phyloP scores from a whole-genome alignment of 1,140 invertebrate genomes.

The Drosophila punjabiensis region DNA sequence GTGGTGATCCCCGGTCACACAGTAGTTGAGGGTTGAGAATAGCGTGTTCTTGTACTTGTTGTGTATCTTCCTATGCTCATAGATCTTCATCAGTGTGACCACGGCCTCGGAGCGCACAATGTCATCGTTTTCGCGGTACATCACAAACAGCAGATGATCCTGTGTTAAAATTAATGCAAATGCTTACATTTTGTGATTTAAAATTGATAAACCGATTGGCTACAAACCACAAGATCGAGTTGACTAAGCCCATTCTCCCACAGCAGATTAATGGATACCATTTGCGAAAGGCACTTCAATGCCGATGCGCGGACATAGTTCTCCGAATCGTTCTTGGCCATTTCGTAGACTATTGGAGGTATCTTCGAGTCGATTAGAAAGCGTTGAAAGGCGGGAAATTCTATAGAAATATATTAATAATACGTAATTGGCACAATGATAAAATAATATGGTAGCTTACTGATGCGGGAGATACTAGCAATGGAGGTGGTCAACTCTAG shows the following conservation, averaged over 20 bases:
- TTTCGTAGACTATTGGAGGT: conserved; percentile 88
- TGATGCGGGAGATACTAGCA: conserved; percentile 89
- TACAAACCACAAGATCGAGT: conserved; percentile 88
- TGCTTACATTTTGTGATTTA: neutral
- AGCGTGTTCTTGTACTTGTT: conserved; percentile 85
- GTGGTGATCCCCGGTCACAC: conserved; percentile 90
- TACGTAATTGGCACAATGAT: neutral
- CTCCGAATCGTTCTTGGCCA: conserved; percentile 89
- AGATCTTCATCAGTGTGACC: conserved; percentile 88
- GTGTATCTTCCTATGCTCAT: conserved; percentile 88
- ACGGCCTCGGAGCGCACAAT: conserved; percentile 91
- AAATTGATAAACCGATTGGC: neutral
- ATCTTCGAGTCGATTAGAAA: conserved; percentile 89
- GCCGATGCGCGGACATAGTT: conserved; percentile 91
- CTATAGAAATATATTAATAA: conserved; percentile 83
- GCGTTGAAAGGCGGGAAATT: conserved; percentile 92
- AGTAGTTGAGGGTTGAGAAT: conserved; percentile 88
- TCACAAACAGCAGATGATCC: conserved; percentile 88
- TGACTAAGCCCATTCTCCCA: conserved; percentile 89
- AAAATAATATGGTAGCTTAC: conserved; percentile 86
- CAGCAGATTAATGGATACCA: conserved; percentile 88
- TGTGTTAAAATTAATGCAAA: conserved; percentile 77
- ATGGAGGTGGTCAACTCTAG: conserved; percentile 90
- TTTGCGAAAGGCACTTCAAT: conserved; percentile 88
- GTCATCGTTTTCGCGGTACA: conserved; percentile 90